Percentiles rank a stretch among this genome's conserved stretches.
These are phyloP conservation scores for Pachliopta kotzebuea DNA, from an alignment of 2,888 invertebrate species.

Conservation along the genomic window DNA sequence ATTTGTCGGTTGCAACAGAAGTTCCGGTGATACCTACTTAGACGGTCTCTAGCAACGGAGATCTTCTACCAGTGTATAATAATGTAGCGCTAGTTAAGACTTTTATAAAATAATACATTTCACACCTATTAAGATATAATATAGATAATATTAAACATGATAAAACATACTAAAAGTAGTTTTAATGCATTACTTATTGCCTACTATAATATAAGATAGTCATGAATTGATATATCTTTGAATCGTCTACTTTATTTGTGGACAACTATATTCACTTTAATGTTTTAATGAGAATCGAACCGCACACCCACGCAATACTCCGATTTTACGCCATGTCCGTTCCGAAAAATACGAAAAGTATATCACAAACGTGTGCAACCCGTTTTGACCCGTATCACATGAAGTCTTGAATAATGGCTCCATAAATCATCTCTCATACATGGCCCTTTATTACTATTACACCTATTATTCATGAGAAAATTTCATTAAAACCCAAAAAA, in stretches of 20 bases:
- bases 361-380: conserved; percentile 12
- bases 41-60: no score
- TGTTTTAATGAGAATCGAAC: neutral
- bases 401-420: conserved; percentile 25
- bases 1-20: no score
- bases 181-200: no score
- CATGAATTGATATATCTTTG: neutral
- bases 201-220: no score
- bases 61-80: no score
- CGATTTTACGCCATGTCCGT: neutral
- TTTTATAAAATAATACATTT: no score
- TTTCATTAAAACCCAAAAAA: conserved; percentile 30
- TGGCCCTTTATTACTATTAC: conserved; percentile 21
- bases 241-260: neutral
- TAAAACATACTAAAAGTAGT: no score
- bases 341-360: neutral
- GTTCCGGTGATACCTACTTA: no score
- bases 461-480: conserved; percentile 15
- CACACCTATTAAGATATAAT: no score
- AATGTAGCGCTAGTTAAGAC: no score
- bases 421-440: conserved; percentile 24
- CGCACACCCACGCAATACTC: neutral
- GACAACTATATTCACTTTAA: neutral
- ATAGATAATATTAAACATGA: no score
- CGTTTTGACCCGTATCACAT: conserved; percentile 23